Percentiles rank a stretch among this genome's conserved stretches.
phyloP scores from a whole-genome alignment of 2,113 vertebrate species.

The Anolis carolinensis region DNA sequence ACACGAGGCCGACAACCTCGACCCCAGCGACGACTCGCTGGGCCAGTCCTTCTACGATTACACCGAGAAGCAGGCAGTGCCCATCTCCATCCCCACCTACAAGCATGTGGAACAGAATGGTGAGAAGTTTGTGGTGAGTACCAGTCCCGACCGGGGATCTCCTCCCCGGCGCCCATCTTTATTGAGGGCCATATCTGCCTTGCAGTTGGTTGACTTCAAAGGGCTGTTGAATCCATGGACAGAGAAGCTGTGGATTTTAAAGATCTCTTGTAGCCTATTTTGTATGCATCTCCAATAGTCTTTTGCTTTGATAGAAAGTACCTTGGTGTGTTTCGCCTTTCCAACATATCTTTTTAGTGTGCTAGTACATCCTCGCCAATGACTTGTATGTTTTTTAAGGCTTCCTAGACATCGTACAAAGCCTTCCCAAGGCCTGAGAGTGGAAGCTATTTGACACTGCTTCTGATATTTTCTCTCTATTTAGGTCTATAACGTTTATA shows the following conservation, averaged over 20 bases:
- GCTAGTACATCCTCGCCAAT: too few relatives aligned
- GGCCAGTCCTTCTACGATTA: conserved; percentile 93
- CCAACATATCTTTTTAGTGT: too few relatives aligned
- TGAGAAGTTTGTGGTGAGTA: conserved; percentile 96
- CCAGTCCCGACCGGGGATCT: neutral
- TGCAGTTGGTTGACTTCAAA: neutral
- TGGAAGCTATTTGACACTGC: neutral
- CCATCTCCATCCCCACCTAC: conserved; percentile 96
- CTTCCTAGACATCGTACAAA: too few relatives aligned
- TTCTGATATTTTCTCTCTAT: neutral
- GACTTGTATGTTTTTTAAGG: too few relatives aligned
- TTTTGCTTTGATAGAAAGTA: too few relatives aligned
- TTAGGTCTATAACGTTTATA: conserved; percentile 96
- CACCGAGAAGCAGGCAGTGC: conserved; percentile 95
- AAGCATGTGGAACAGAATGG: conserved; percentile 96
- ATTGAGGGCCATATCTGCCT: neutral
- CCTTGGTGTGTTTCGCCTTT: too few relatives aligned
- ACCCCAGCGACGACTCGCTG: conserved; percentile 88
- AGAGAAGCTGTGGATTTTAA: too few relatives aligned
- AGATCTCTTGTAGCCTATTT: too few relatives aligned
- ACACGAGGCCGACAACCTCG: conserved; percentile 90
- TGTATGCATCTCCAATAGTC: too few relatives aligned
- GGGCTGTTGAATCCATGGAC: too few relatives aligned
- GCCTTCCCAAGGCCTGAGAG: too few relatives aligned
- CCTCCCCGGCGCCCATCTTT: neutral